These are phyloP conservation scores for Marronus borbonicus DNA, from an alignment of 2,888 invertebrate species.

Conservation along the genomic window DNA sequence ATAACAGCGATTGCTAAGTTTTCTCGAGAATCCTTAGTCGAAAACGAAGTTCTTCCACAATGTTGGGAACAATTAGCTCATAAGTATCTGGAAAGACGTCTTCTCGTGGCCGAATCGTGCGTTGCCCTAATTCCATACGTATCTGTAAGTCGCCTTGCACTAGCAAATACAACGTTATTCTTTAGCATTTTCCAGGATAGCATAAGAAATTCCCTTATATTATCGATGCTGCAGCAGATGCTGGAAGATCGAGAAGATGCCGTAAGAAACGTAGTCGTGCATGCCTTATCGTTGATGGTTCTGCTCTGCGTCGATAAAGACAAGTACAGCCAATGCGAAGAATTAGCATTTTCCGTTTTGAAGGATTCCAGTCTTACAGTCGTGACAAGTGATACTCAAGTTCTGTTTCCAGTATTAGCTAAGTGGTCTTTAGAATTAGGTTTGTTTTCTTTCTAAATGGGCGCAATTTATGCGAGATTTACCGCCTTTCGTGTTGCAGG, in stretches of 20 bases:
- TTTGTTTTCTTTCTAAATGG: constrained; percentile 51
- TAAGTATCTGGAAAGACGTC: constrained; percentile 77
- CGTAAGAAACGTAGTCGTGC: constrained; percentile 76
- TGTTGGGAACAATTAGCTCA: constrained; percentile 83
- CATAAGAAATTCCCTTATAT: constrained; percentile 78
- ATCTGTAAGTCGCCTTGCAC: constrained; percentile 70
- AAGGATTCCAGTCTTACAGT: constrained; percentile 74
- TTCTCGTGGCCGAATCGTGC: constrained; percentile 81
- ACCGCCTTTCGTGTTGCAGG: constrained; percentile 63
- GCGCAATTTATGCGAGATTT: not conserved
- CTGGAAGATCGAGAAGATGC: constrained; percentile 78
- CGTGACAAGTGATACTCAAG: constrained; percentile 71
- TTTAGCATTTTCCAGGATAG: constrained; percentile 68
- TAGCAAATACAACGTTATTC: constrained; percentile 5
- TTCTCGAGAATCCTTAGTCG: constrained; percentile 72
- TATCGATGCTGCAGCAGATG: constrained; percentile 83
- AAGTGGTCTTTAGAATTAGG: constrained; percentile 74
- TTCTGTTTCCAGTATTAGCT: constrained; percentile 77
- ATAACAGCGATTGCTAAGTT: constrained; percentile 70
- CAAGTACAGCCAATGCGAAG: constrained; percentile 77
- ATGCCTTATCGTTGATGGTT: constrained; percentile 76
- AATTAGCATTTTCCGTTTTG: constrained; percentile 75
- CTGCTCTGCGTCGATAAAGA: constrained; percentile 78
- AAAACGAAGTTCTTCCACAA: constrained; percentile 79
- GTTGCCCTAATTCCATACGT: constrained; percentile 78